Percentiles rank a stretch among this genome's conserved stretches.
phyloP scores from a whole-genome alignment of 2,797 vertebrate species.

The Alfaro cultratus region DNA sequence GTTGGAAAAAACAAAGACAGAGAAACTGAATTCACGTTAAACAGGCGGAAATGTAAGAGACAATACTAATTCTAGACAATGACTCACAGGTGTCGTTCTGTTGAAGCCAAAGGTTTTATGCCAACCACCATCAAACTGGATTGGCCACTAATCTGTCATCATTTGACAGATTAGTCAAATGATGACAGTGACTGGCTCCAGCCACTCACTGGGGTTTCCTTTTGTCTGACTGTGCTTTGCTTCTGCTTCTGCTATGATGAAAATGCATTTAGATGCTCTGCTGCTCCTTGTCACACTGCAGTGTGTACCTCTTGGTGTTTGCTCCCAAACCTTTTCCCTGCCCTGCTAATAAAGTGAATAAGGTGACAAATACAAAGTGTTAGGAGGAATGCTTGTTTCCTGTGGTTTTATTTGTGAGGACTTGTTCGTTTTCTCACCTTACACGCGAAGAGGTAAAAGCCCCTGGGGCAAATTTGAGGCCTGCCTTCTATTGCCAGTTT shows the following conservation, averaged over 20 bases:
- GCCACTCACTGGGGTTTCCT: neutral
- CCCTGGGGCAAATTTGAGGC: neutral
- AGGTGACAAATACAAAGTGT: neutral
- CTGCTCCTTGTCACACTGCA: conserved; percentile 3
- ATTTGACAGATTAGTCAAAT: too few species aligned
- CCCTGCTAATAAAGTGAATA: neutral
- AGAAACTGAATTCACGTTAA: neutral
- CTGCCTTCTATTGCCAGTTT: neutral
- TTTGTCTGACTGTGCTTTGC: conserved; percentile 13
- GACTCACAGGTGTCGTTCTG: neutral
- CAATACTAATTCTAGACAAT: neutral
- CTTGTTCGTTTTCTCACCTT: conserved; percentile 1
- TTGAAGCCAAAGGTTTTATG: neutral
- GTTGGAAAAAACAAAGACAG: neutral
- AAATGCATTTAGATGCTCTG: conserved; percentile 25
- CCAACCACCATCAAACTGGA: neutral
- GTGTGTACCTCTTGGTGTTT: conserved; percentile 5
- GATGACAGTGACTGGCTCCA: too few species aligned
- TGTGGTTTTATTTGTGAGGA: conserved; percentile 1
- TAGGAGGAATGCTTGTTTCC: neutral
- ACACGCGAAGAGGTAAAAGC: neutral
- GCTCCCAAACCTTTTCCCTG: neutral
- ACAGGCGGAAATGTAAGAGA: neutral
- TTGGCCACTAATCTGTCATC: conserved; percentile 1
- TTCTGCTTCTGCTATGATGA: conserved; percentile 31